These are phyloP conservation scores for Dasypus novemcinctus DNA, from an alignment of 2,113 vertebrate species.

Conservation along the genomic window DNA sequence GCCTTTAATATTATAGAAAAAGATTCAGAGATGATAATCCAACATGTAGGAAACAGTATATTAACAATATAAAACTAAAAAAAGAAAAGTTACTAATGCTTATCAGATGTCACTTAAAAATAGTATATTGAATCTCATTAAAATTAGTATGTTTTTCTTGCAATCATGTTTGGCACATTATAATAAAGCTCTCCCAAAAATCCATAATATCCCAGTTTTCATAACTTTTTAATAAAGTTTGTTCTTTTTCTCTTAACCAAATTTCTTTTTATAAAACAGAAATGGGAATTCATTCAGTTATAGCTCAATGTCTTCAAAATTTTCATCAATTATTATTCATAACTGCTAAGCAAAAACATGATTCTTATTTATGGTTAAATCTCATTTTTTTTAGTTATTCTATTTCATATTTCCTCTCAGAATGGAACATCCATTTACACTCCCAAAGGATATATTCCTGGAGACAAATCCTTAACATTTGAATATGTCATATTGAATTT, in stretches of 20 bases:
- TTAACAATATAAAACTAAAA: background rate
- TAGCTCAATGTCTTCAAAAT: background rate
- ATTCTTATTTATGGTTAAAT: background rate
- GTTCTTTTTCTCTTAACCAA: background rate
- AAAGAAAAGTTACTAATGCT: background rate
- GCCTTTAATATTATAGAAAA: background rate
- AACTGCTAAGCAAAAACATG: background rate
- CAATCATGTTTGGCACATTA: background rate
- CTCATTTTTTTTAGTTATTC: slow-evolving; percentile 55
- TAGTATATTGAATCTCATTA: slow-evolving; percentile 19
- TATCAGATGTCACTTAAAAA: background rate
- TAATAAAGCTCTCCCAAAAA: background rate
- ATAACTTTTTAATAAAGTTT: slow-evolving; percentile 25
- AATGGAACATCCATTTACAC: slow-evolving; percentile 32
- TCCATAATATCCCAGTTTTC: background rate
- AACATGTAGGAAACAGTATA: background rate
- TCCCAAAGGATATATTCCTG: slow-evolving; percentile 10
- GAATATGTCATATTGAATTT: slow-evolving; percentile 12
- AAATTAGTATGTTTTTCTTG: background rate
- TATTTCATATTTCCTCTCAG: slow-evolving; percentile 50
- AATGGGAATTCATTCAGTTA: slow-evolving; percentile 5
- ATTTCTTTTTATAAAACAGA: slow-evolving; percentile 37
- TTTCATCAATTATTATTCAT: slow-evolving; percentile 37
- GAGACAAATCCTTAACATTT: background rate
- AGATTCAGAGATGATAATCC: slow-evolving; percentile 9